These are phyloP conservation scores for Drosophila gunungcola DNA, from an alignment of 1,140 invertebrate genomes.

Conservation along the genomic window DNA sequence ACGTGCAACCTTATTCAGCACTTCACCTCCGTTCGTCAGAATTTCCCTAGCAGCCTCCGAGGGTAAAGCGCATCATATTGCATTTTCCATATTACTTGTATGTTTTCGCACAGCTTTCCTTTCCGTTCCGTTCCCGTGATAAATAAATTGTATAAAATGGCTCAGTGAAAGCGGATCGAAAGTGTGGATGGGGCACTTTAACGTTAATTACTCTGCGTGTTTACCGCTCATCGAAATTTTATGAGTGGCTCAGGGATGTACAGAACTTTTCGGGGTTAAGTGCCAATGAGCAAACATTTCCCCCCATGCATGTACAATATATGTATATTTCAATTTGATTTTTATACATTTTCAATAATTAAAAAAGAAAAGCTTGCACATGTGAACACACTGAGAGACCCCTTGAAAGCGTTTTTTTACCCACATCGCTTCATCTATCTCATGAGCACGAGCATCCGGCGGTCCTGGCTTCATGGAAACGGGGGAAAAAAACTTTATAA, in stretches of 20 bases:
- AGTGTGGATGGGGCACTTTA: slow-evolving; percentile 56
- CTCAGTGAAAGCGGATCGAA: slow-evolving; percentile 47
- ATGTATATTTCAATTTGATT: slow-evolving; percentile 59
- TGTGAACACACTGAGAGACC: slow-evolving; percentile 22
- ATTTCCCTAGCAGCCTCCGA: slow-evolving; percentile 1
- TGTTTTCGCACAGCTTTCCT: slow-evolving; percentile 26
- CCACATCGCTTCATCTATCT: slow-evolving; percentile 23
- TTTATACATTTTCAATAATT: slow-evolving; percentile 75
- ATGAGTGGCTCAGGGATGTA: slow-evolving; percentile 54
- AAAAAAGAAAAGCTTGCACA: slow-evolving; percentile 21
- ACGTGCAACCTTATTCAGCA: slow-evolving; percentile 39
- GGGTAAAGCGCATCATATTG: slow-evolving; percentile 57
- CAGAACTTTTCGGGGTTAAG: slow-evolving; percentile 66
- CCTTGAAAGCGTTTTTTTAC: slow-evolving; percentile 24
- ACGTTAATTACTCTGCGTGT: slow-evolving; percentile 81
- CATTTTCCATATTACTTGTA: slow-evolving; percentile 54
- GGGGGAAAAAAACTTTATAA: slow-evolving; percentile 67
- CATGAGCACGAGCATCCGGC: slow-evolving; percentile 30
- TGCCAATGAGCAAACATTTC: slow-evolving; percentile 69
- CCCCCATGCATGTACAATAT: background rate
- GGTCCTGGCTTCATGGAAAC: slow-evolving; percentile 15
- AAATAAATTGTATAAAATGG: slow-evolving; percentile 82
- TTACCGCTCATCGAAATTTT: slow-evolving; percentile 82
- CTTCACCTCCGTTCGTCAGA: background rate
- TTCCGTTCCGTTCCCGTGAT: slow-evolving; percentile 25